Evolutionary conservation across 2,797 vertebrate species (phyloP).

Genomic region (Siniperca undulata): DNA sequence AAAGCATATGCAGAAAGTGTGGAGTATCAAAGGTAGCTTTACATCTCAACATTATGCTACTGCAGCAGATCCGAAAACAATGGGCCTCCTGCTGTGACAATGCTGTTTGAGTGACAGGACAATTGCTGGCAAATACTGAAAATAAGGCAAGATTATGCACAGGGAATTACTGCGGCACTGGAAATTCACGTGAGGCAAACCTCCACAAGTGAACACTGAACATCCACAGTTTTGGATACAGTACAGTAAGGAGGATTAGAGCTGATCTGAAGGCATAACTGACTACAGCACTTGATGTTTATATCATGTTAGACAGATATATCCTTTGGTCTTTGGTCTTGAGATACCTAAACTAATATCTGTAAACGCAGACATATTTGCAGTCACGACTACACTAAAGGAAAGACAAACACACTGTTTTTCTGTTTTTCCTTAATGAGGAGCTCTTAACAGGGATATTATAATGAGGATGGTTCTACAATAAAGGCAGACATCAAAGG

Average conservation of each 20-base stretch:
- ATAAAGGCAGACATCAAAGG: constrained; percentile 55
- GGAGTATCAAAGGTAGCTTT: constrained; percentile 7
- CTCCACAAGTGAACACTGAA: not conserved
- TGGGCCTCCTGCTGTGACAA: constrained; percentile 30
- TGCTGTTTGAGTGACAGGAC: constrained; percentile 55
- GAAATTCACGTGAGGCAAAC: constrained; percentile 20
- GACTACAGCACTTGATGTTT: not conserved
- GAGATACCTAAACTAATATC: not conserved
- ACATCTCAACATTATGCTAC: not conserved
- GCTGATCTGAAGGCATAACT: constrained; percentile 5
- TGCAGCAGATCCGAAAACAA: constrained; percentile 44
- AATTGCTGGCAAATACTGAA: constrained; percentile 36
- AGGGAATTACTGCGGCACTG: not conserved
- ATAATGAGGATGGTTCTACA: constrained; percentile 40
- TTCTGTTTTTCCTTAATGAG: constrained; percentile 40
- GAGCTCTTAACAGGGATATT: constrained; percentile 12
- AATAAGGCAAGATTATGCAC: constrained; percentile 50
- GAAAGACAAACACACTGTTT: constrained; percentile 9
- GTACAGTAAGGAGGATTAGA: constrained; percentile 11
- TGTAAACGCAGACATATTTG: constrained; percentile 4
- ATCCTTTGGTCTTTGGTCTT: not conserved
- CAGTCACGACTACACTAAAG: not conserved
- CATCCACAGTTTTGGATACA: not conserved
- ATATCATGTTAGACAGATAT: not conserved
- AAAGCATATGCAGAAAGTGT: not conserved